phyloP scores from a whole-genome alignment of 64 coral and sea anemone genomes.

The Montipora foliosa region DNA sequence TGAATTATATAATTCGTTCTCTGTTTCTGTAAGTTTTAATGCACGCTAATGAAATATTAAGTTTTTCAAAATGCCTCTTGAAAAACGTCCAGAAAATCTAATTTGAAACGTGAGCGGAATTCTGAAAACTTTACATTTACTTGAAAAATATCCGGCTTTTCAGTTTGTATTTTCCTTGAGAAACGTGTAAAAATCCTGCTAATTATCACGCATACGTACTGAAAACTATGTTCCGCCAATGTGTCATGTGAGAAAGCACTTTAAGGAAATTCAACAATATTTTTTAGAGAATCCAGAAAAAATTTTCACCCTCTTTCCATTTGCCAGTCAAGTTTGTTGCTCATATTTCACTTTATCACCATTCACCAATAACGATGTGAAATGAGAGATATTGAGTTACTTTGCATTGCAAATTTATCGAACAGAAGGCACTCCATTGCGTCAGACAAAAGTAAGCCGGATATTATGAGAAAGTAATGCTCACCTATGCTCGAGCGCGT shows the following conservation, averaged over 20 bases:
- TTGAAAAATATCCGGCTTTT: neutral
- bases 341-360: neutral
- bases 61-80: no score
- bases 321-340: neutral
- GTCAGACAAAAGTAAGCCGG: no score
- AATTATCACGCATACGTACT: neutral
- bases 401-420: slow-evolving; percentile 37
- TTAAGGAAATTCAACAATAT: neutral
- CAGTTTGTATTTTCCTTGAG: neutral
- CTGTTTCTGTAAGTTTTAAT: no score
- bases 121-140: neutral
- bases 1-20: neutral
- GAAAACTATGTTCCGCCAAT: neutral
- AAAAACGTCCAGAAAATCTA: neutral
- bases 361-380: neutral
- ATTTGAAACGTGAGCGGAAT: neutral
- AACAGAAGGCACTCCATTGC: no score
- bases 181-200: neutral
- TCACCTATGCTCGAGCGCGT: neutral
- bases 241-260: neutral
- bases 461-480: neutral
- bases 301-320: slow-evolving; percentile 1
- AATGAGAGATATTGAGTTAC: slow-evolving; percentile 4
- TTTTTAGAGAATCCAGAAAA: neutral
- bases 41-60: no score